A percentile compares a stretch with the other conserved stretches of the same genome.
Evolutionary conservation across 2,113 vertebrate species (phyloP).

Genomic region (Azemiops feae): DNA sequence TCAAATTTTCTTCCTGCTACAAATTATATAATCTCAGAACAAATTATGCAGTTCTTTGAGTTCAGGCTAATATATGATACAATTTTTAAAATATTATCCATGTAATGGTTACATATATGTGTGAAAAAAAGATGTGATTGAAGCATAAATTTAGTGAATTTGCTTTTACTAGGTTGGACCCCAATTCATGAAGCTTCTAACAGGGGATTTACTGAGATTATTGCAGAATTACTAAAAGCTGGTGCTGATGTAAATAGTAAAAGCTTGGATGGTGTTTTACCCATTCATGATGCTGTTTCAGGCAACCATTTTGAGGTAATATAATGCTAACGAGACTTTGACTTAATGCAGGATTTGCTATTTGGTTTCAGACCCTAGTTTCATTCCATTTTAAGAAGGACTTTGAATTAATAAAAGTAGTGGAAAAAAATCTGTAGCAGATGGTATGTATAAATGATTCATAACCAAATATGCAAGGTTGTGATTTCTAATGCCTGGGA

Average conservation of each 20-base stretch:
- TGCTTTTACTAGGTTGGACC: slow-evolving; percentile 78
- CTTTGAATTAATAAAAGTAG: not conserved
- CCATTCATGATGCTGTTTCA: slow-evolving; percentile 78
- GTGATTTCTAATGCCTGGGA: not conserved
- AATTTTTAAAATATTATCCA: not conserved
- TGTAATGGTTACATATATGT: not conserved
- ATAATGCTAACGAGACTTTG: not conserved
- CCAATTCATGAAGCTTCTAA: slow-evolving; percentile 80
- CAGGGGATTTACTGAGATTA: slow-evolving; percentile 65
- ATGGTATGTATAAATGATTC: not conserved
- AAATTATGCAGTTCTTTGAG: not conserved
- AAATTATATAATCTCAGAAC: not conserved
- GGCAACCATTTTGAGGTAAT: slow-evolving; percentile 76
- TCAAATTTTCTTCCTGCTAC: not conserved
- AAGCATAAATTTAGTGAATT: not conserved
- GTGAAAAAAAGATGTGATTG: not conserved
- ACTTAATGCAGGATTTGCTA: not conserved
- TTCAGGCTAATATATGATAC: not conserved
- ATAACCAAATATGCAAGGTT: not conserved
- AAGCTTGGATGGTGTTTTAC: slow-evolving; percentile 69
- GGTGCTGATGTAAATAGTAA: slow-evolving; percentile 77
- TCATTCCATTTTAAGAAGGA: not conserved
- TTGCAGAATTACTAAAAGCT: slow-evolving; percentile 76
- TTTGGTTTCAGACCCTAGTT: not conserved
- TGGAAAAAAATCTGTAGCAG: not conserved